Conservation (phyloP, 1,140 invertebrate genomes). For the Temnothorax longispinosus region DNA sequence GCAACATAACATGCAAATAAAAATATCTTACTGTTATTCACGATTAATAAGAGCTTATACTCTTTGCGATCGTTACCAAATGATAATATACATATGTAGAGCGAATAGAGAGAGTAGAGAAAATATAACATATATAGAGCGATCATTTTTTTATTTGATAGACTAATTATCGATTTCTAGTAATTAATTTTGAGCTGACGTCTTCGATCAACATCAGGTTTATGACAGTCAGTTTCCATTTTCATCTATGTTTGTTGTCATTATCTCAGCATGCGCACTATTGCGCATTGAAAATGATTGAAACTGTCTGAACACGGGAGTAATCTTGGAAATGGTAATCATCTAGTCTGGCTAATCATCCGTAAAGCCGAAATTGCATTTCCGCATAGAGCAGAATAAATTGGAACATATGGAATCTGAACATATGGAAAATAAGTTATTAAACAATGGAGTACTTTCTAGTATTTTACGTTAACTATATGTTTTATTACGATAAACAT, state of each 20-base stretch:
- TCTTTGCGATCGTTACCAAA: neutral
- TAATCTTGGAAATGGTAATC: constrained; percentile 46
- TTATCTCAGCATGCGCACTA: constrained; percentile 42
- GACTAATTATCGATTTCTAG: constrained; percentile 17
- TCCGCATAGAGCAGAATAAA: constrained; percentile 19
- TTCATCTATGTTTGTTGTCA: constrained; percentile 33
- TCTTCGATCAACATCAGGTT: neutral
- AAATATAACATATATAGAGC: no score
- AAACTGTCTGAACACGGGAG: constrained; percentile 30
- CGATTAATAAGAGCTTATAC: neutral
- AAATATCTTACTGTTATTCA: neutral
- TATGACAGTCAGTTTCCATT: constrained; percentile 22
- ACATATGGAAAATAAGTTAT: no score
- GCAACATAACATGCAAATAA: neutral
- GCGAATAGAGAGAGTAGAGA: neutral
- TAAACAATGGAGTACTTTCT: neutral
- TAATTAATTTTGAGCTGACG: constrained; percentile 17
- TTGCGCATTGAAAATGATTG: constrained; percentile 46
- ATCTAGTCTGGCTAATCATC: constrained; percentile 33
- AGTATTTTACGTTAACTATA: neutral
- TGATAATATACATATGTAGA: neutral
- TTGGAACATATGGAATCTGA: neutral
- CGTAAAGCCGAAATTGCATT: constrained; percentile 14
- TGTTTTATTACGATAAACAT: neutral
- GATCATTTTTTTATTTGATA: neutral